Conservation (phyloP, 2,888 invertebrate genomes). For the Carpatolechia fugitivella region DNA sequence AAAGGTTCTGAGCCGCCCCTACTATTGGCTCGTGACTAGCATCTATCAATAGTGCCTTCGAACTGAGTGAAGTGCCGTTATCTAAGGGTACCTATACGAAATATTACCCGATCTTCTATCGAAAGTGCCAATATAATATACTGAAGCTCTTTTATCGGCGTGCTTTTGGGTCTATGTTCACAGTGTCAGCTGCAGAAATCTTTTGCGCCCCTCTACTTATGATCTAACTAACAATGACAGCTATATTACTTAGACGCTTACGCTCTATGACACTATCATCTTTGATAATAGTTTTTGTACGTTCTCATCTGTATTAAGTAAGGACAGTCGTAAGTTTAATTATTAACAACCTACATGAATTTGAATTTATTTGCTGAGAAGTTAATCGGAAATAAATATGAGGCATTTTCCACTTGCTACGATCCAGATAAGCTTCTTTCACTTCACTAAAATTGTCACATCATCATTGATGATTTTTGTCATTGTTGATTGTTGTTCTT, state of each 20-base stretch:
- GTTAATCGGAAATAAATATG: no score
- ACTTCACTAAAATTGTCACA: no score
- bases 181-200: conserved; percentile 10
- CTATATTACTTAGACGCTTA: background rate
- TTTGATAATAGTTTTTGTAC: no score
- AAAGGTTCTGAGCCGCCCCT: conserved; percentile 6
- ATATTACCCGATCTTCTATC: conserved; percentile 58
- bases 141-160: conserved; percentile 62
- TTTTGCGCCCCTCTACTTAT: background rate
- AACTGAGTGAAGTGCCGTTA: conserved; percentile 39
- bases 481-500: no score
- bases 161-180: conserved; percentile 31
- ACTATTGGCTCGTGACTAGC: conserved; percentile 38
- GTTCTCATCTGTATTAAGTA: no score
- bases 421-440: no score
- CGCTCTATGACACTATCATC: no score
- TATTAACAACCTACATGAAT: no score
- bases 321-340: no score
- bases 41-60: conserved; percentile 38
- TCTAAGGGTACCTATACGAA: conserved; percentile 56
- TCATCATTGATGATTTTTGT: no score
- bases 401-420: no score
- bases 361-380: no score
- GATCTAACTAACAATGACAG: background rate
- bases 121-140: conserved; percentile 76